Evolutionary conservation across 2,888 invertebrate genomes (phyloP), one percentile per base, ranked within the genome.

Genomic region (Apamea sordens): DNA sequence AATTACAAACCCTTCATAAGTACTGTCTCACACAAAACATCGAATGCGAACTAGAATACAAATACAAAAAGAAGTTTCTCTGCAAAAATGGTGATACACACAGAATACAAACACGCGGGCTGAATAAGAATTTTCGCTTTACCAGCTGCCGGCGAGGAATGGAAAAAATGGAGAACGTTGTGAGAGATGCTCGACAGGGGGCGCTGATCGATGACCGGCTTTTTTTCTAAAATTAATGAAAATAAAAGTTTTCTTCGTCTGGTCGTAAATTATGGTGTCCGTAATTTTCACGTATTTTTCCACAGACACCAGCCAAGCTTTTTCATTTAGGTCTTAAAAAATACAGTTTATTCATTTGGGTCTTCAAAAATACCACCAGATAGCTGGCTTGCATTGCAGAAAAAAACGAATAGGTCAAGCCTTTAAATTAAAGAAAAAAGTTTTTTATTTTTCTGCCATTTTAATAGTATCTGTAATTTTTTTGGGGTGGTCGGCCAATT

Each of bases 111-210:
- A 87, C 79, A 85, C 59, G 32, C 15, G 65, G 36, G 50, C 15
- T 74, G 75, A 92, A 92, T 92, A 91, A 91, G 89, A 92, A 93
- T 92, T 87, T 90, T 80, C 89, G 88, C 88, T 91, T 90, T 90
- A 88, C 88, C 87, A 86, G 79, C 76, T 83, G 82, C 80, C 85
- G 75, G 74, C 65, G 73, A 86, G 78, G 80, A 90, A 91, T 89
- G 88, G 89, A 90, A 92, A 91, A 92, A 92, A 93, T 92, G 90
- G 82, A 80, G 53, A 83, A 76, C 41, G 63, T 76, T 81, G 68
- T 84, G 85, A 87, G 80, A 81, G 82, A 90, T 88, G 86, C 77
- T 72, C 73, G 69, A 65, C 24, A 24, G 10, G 18, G 21, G 72
- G 36, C n/a, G 15, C 50, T 63, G 63, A 76, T 63, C 28, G 24